Conservation (phyloP, 1,140 invertebrate genomes). For the Aethina tumida region DNA sequence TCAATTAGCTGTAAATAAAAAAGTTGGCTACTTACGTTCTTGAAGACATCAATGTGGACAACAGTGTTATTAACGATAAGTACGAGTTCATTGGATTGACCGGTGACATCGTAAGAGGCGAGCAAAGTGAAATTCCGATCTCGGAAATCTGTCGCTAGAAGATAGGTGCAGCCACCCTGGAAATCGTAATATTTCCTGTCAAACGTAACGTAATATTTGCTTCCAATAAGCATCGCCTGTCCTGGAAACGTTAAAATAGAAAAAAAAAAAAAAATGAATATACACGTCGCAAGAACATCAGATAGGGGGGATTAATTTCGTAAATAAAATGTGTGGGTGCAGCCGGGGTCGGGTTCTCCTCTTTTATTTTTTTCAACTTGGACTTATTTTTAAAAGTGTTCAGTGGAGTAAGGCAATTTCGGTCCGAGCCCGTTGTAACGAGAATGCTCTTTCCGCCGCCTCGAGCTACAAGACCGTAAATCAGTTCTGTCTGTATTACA, state of each 20-base stretch:
- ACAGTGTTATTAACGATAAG: conserved; percentile 33
- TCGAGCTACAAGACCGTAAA: too few relatives aligned
- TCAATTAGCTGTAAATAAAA: too few relatives aligned
- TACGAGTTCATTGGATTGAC: conserved; percentile 27
- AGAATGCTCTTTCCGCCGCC: too few relatives aligned
- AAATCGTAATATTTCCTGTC: conserved; percentile 59
- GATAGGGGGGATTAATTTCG: background rate
- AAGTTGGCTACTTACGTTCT: conserved; percentile 25
- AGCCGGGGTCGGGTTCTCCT: too few relatives aligned
- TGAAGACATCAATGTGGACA: conserved; percentile 32
- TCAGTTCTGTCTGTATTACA: too few relatives aligned
- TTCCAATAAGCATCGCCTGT: conserved; percentile 56
- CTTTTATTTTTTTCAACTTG: background rate
- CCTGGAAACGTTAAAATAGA: too few relatives aligned
- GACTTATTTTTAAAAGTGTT: background rate
- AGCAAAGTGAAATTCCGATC: conserved; percentile 41
- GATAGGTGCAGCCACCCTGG: conserved; percentile 51
- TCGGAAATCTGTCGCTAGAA: conserved; percentile 59
- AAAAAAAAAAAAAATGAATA: conserved; percentile 15
- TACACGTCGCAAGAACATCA: background rate
- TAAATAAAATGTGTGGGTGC: conserved; percentile 12
- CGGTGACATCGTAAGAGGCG: conserved; percentile 29
- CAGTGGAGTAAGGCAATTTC: background rate
- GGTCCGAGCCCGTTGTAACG: too few relatives aligned
- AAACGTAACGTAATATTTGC: conserved; percentile 66